Conservation (phyloP, 2,888 invertebrate species). For the Bombylius discolor region DNA sequence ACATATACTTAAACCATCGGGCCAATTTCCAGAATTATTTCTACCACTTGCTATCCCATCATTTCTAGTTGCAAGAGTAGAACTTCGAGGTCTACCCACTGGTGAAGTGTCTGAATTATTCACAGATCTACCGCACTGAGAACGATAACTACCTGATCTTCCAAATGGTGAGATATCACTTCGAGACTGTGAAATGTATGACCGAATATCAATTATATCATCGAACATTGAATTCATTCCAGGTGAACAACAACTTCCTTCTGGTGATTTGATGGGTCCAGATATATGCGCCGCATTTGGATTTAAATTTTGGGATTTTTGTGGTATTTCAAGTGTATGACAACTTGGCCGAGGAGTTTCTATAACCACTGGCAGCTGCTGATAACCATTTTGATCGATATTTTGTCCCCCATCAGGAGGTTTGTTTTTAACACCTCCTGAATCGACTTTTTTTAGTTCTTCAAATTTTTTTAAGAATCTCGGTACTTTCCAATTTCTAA, state of each 20-base stretch:
- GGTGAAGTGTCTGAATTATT: slow-evolving; percentile 38
- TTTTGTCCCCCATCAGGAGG: slow-evolving; percentile 23
- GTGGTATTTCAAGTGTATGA: slow-evolving; percentile 29
- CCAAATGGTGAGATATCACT: slow-evolving; percentile 60
- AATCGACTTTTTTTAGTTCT: slow-evolving; percentile 18
- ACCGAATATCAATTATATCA: slow-evolving; percentile 57
- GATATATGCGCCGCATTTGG: slow-evolving; percentile 17
- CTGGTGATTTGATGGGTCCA: slow-evolving; percentile 17
- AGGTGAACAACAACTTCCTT: slow-evolving; percentile 36
- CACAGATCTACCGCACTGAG: slow-evolving; percentile 51
- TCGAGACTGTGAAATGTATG: slow-evolving; percentile 59
- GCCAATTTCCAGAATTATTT: slow-evolving; percentile 23
- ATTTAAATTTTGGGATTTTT: slow-evolving; percentile 25
- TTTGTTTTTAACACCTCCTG: slow-evolving; percentile 6
- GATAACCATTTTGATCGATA: slow-evolving; percentile 41
- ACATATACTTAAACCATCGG: slow-evolving; percentile 58
- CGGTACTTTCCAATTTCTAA: slow-evolving; percentile 57
- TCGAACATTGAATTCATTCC: slow-evolving; percentile 44
- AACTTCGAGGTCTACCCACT: slow-evolving; percentile 34
- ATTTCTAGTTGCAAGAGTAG: slow-evolving; percentile 36
- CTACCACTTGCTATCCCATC: slow-evolving; percentile 3
- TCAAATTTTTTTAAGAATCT: slow-evolving; percentile 52
- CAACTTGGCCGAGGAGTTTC: slow-evolving; percentile 41
- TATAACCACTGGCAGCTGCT: slow-evolving; percentile 52
- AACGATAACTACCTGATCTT: slow-evolving; percentile 55